Percentiles rank a stretch among this genome's conserved stretches.
phyloP scores from a whole-genome alignment of 1,140 invertebrate genomes.

The Notospermus geniculatus region DNA sequence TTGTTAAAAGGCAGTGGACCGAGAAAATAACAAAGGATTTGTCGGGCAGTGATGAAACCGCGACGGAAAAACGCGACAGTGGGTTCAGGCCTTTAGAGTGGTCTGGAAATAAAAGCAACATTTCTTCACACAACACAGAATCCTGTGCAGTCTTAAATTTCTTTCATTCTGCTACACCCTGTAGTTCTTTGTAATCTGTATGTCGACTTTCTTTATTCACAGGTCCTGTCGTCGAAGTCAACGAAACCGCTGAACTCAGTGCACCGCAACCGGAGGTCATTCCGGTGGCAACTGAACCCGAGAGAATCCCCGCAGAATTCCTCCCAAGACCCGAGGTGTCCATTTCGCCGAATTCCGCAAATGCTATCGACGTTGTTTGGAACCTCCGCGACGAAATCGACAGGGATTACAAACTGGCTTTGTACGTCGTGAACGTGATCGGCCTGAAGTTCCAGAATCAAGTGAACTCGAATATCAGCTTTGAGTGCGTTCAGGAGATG shows the following conservation, averaged over 20 bases:
- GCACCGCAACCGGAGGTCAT: background rate
- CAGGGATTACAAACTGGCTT: conserved; percentile 36
- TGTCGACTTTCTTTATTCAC: too few species aligned
- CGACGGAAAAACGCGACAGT: too few species aligned
- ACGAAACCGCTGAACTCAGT: background rate
- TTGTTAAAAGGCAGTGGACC: too few species aligned
- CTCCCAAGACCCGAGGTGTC: conserved; percentile 14
- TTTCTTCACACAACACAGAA: too few species aligned
- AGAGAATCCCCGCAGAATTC: background rate
- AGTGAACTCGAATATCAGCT: conserved; percentile 53
- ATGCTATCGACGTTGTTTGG: conserved; percentile 35
- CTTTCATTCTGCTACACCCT: too few species aligned
- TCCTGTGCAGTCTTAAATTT: too few species aligned
- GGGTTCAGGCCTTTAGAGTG: too few species aligned
- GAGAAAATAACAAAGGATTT: too few species aligned
- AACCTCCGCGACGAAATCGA: conserved; percentile 27
- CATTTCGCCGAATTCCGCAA: background rate
- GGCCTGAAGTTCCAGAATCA: conserved; percentile 44
- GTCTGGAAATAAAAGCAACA: too few species aligned
- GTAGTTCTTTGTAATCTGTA: too few species aligned
- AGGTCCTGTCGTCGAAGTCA: background rate
- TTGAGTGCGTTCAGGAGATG: conserved; percentile 51
- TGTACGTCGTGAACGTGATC: conserved; percentile 51
- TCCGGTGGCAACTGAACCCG: background rate
- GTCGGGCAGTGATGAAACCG: too few species aligned